Evolutionary conservation across 2,888 invertebrate species (phyloP).

Genomic region (Gasteruption jaculator): DNA sequence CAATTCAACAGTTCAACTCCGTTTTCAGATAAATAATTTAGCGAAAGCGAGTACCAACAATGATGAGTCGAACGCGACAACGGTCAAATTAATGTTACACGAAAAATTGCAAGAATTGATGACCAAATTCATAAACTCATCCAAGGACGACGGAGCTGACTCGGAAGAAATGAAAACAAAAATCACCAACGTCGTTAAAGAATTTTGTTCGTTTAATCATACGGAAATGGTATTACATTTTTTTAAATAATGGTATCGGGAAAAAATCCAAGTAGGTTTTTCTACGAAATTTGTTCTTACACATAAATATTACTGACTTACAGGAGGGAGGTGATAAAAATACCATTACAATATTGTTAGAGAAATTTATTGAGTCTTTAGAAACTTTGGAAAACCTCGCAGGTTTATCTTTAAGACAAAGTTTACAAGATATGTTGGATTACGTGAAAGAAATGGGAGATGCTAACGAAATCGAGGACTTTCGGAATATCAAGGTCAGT

Average conservation of each 20-base stretch:
- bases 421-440: conserved; percentile 37
- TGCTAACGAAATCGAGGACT: conserved; percentile 43
- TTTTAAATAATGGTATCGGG: too few relatives aligned
- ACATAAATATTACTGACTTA: conserved; percentile 9
- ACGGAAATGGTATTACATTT: conserved; percentile 28
- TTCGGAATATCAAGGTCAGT: conserved; percentile 44
- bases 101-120: conserved; percentile 34
- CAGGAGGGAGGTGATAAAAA: too few relatives aligned
- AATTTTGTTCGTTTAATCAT: conserved; percentile 33
- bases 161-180: conserved; percentile 38
- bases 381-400: conserved; percentile 39
- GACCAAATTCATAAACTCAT: conserved; percentile 34
- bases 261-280: too few relatives aligned
- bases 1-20: background rate
- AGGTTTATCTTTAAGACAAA: conserved; percentile 37
- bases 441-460: conserved; percentile 46
- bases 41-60: conserved; percentile 18
- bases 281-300: background rate
- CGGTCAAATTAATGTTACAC: conserved; percentile 30
- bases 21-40: conserved; percentile 35
- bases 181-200: conserved; percentile 31
- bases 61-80: conserved; percentile 19
- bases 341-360: conserved; percentile 24
- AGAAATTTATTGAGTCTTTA: conserved; percentile 33
- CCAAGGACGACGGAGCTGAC: conserved; percentile 31